Conservation (phyloP, 1,140 invertebrate genomes). For the Lucilia cuprina region DNA sequence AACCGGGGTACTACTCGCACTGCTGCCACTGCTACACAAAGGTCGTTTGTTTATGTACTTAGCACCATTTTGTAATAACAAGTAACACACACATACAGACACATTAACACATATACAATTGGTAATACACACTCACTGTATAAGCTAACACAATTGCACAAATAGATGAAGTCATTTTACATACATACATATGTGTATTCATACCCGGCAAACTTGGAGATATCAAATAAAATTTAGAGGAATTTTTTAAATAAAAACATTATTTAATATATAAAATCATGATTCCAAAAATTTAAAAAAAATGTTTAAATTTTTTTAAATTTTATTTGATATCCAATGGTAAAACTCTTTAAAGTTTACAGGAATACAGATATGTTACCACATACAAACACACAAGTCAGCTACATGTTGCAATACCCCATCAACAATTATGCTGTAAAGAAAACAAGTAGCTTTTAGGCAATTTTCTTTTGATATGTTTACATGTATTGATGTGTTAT, state of each 20-base stretch:
- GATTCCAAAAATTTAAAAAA: too few relatives aligned
- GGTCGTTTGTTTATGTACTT: constrained; percentile 1
- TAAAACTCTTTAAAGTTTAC: too few relatives aligned
- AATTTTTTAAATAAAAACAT: too few relatives aligned
- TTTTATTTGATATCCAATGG: too few relatives aligned
- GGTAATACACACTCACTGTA: neutral
- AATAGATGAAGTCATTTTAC: neutral
- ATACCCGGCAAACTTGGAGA: too few relatives aligned
- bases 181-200: too few relatives aligned
- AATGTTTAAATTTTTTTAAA: too few relatives aligned
- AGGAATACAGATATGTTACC: too few relatives aligned
- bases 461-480: neutral
- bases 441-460: neutral
- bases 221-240: too few relatives aligned
- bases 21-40: neutral
- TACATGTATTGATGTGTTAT: neutral
- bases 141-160: neutral
- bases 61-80: neutral
- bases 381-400: neutral
- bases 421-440: neutral
- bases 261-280: too few relatives aligned
- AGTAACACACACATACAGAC: neutral
- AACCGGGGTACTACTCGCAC: neutral
- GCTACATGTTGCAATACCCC: neutral
- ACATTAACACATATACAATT: neutral